Evolutionary conservation across 2,797 vertebrate genomes (phyloP).

Genomic region (Taenioides sp.): DNA sequence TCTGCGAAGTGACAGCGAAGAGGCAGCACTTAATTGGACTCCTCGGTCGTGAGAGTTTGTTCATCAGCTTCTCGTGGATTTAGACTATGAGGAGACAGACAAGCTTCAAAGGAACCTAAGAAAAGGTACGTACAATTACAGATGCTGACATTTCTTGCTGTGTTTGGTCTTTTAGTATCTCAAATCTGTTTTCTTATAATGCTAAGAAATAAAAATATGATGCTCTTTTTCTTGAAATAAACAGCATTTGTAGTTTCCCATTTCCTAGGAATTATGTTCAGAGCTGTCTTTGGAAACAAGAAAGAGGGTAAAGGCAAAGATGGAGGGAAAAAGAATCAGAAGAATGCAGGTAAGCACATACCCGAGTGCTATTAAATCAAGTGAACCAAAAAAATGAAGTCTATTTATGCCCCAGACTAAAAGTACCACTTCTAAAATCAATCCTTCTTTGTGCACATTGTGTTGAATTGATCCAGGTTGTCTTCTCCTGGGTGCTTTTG

Average conservation of each 20-base stretch:
- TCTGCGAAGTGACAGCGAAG: constrained; percentile 30
- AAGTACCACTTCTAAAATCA: neutral
- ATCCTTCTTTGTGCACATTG: constrained; percentile 24
- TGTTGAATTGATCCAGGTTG: constrained; percentile 53
- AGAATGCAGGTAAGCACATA: constrained; percentile 52
- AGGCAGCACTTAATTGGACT: constrained; percentile 51
- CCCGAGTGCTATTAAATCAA: neutral
- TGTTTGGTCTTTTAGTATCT: neutral
- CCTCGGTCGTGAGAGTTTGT: constrained; percentile 14
- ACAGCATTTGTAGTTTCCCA: constrained; percentile 16
- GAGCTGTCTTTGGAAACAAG: constrained; percentile 71
- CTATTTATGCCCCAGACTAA: neutral
- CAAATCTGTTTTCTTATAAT: too few relatives aligned
- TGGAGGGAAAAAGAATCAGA: constrained; percentile 52
- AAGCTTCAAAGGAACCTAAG: constrained; percentile 27
- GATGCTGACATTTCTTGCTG: neutral
- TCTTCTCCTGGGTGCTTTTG: constrained; percentile 70
- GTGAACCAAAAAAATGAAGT: neutral
- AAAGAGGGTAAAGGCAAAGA: constrained; percentile 52
- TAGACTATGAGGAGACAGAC: constrained; percentile 20
- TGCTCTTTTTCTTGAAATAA: neutral
- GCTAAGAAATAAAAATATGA: constrained; percentile 4
- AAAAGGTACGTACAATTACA: constrained; percentile 41
- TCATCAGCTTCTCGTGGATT: constrained; percentile 36
- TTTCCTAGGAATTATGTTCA: constrained; percentile 59